Evolutionary conservation across 2,797 vertebrate genomes (phyloP).

Genomic region (Myoxocephalus aenaeus): DNA sequence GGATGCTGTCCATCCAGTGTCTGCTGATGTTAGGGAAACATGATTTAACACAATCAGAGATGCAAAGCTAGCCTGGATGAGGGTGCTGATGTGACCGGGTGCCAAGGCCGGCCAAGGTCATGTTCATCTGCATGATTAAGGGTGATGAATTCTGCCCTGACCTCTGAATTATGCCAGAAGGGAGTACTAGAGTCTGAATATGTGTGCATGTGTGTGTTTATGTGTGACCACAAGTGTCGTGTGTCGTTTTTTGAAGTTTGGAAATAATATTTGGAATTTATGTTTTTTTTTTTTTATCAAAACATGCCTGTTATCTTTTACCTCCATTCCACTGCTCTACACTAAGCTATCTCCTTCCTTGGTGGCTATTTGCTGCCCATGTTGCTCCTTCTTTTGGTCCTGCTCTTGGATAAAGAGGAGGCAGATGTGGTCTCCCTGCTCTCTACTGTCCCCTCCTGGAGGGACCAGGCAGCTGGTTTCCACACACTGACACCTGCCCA

Average conservation of each 20-base stretch:
- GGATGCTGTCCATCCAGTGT: slow-evolving; percentile 75
- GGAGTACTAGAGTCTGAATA: slow-evolving; percentile 34
- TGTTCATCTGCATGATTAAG: slow-evolving; percentile 81
- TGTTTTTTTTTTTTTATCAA: not conserved
- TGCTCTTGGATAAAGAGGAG: slow-evolving; percentile 32
- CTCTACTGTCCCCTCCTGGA: slow-evolving; percentile 81
- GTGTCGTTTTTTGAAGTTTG: slow-evolving; percentile 34
- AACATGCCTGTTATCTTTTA: not conserved
- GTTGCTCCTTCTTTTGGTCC: slow-evolving; percentile 12
- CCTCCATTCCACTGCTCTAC: not conserved
- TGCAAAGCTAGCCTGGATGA: slow-evolving; percentile 77
- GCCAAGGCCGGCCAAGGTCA: slow-evolving; percentile 83
- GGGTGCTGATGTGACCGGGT: slow-evolving; percentile 75
- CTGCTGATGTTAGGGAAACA: slow-evolving; percentile 83
- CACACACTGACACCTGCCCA: slow-evolving; percentile 59
- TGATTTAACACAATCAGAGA: slow-evolving; percentile 84
- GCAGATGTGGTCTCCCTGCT: slow-evolving; percentile 57
- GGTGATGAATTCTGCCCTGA: slow-evolving; percentile 80
- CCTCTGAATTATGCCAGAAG: slow-evolving; percentile 73
- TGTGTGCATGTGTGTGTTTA: slow-evolving; percentile 42
- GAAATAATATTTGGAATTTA: slow-evolving; percentile 28
- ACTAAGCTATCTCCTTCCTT: not conserved
- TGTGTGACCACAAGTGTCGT: slow-evolving; percentile 15
- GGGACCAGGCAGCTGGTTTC: slow-evolving; percentile 54
- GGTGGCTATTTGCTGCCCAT: slow-evolving; percentile 15